These are phyloP conservation scores for Lepus oiostolus DNA, from an alignment of 2,797 vertebrate genomes.

Conservation along the genomic window DNA sequence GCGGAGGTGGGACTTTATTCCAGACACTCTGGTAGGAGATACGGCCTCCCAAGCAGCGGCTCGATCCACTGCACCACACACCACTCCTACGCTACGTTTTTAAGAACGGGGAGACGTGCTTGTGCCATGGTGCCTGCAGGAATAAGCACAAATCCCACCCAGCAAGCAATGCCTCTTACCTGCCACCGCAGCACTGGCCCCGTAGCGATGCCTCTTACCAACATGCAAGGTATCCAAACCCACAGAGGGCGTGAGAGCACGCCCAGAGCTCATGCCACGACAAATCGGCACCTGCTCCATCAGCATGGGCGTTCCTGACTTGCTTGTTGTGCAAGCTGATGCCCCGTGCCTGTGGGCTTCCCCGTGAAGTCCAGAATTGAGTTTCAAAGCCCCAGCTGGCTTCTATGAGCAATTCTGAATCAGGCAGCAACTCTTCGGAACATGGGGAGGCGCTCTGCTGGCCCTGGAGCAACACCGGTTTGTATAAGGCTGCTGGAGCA, in stretches of 20 bases:
- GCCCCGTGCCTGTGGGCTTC: background rate
- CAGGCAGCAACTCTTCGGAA: background rate
- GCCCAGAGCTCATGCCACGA: too few relatives aligned
- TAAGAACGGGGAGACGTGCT: background rate
- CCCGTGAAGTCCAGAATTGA: background rate
- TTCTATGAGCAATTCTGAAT: background rate
- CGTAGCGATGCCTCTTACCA: background rate
- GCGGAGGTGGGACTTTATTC: too few relatives aligned
- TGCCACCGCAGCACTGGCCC: too few relatives aligned
- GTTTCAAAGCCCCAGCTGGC: background rate
- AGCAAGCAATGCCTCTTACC: background rate
- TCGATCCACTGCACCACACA: too few relatives aligned
- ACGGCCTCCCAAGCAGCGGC: too few relatives aligned
- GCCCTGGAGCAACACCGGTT: accelerated
- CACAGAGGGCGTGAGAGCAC: background rate
- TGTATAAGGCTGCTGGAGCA: background rate
- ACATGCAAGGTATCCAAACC: accelerated
- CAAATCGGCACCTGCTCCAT: background rate
- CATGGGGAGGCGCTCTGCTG: background rate
- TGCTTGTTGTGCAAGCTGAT: background rate
- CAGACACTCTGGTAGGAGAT: too few relatives aligned
- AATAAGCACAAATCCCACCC: background rate
- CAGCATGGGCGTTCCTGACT: background rate
- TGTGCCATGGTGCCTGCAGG: too few relatives aligned
- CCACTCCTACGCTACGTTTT: background rate